Percentiles rank a stretch among this genome's conserved stretches.
These are phyloP conservation scores for Salvelinus alpinus DNA, from an alignment of 2,113 vertebrate genomes.

Conservation along the genomic window DNA sequence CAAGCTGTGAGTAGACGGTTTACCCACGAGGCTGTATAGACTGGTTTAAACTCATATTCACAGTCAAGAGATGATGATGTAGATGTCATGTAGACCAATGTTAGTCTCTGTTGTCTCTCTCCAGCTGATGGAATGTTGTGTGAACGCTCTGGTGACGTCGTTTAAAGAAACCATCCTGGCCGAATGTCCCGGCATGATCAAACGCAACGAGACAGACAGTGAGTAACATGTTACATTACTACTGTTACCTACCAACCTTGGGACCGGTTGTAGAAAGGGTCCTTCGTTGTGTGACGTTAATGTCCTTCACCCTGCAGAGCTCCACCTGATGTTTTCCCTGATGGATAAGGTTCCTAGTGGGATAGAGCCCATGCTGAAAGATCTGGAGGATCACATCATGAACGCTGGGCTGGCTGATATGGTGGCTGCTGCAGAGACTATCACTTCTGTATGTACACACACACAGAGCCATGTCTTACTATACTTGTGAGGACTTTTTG, in stretches of 20 bases:
- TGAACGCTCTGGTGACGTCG: conserved; percentile 95
- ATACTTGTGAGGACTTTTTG: too few relatives aligned
- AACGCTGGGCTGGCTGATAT: conserved; percentile 97
- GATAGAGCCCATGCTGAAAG: conserved; percentile 98
- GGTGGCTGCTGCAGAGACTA: conserved; percentile 97
- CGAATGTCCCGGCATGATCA: conserved; percentile 99
- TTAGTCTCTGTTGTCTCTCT: conserved; percentile 1
- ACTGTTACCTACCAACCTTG: background rate
- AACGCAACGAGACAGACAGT: conserved; percentile 98
- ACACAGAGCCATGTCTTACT: too few relatives aligned
- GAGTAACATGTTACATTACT: conserved; percentile 72
- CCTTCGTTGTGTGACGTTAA: background rate
- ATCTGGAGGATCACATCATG: conserved; percentile 98
- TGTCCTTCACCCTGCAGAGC: conserved; percentile 72
- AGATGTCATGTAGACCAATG: too few relatives aligned
- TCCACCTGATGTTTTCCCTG: conserved; percentile 97
- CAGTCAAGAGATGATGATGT: background rate
- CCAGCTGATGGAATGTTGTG: conserved; percentile 98
- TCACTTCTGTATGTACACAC: conserved; percentile 90
- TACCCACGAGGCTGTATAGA: too few relatives aligned
- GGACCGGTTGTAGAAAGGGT: background rate
- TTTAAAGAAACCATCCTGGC: conserved; percentile 99
- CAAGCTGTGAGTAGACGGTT: conserved; percentile 87
- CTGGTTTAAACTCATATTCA: background rate
- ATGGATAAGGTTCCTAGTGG: conserved; percentile 99